Base-by-base conservation (phyloP, 2,888 invertebrate species). In the Teinopalpus imperialis region DNA sequence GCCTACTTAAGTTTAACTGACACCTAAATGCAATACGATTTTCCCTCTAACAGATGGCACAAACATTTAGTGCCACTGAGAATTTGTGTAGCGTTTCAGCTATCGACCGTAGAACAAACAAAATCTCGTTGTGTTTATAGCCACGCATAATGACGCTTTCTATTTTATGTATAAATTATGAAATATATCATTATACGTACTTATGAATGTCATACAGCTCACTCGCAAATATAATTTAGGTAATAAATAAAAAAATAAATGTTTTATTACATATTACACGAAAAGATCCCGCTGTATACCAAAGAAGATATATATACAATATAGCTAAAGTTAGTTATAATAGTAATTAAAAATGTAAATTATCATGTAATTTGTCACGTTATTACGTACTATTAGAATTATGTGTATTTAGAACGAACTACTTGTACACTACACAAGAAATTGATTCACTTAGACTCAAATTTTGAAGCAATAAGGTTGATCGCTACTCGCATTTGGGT, bases 241-340 rank as follows among this genome's bases (percentile, higher is more conserved):
- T 52, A 50, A 51, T 36, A 39, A 48, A 27, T 40, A 43, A 51
- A 13, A 46, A 51, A 50, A 51, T 36, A 39, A 48, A 27, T 43
- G 44, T 47, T 50, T 42, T 48, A 53, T 51, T 47, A 37, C 47
- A 56, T 52, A 56, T 57, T 53, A 55, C 55, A 48, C 51, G 51
- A 54, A 49, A 55, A 43, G 43, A 53, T 48, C 52, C 48, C 53
- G 66, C 67, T 56, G 74, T 81, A 81, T 81, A 81, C 82, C 82
- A 82, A 82, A 82, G 79, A 82, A 44, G 54, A 43, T 59, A 59
- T 54, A 32, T 54, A 56, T 51, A 52, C 49, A 56, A 36, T 44
- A 53, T 42, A 48, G 42, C 49, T 41, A 31, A 42, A 53, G 50
- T 51, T 52, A 49, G 45, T 37, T 42, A 46, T 46, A 47, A 46